Conservation (phyloP, 2,888 invertebrate genomes). For the Kryphioiulus occultus region DNA sequence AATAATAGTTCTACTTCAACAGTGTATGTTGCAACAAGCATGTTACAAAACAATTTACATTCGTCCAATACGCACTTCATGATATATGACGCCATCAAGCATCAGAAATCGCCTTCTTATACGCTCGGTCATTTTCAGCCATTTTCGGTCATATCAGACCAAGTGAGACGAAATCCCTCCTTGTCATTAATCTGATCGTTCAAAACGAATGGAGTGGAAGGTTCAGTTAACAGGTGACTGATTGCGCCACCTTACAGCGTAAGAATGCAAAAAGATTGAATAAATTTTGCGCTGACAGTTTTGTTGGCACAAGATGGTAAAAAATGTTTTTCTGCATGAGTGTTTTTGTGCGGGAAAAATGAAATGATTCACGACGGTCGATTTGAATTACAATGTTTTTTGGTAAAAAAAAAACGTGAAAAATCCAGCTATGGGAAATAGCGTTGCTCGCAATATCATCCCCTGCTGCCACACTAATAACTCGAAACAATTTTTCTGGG, state of each 20-base stretch:
- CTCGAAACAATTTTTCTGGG: conserved; percentile 41
- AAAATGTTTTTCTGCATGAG: neutral
- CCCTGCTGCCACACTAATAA: conserved; percentile 43
- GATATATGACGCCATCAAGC: no score
- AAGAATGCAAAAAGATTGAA: neutral
- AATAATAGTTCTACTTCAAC: no score
- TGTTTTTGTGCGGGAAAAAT: neutral
- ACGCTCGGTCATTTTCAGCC: neutral
- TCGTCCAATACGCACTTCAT: no score
- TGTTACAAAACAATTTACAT: no score
- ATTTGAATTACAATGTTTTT: conserved; percentile 37
- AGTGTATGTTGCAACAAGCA: no score
- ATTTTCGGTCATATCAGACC: neutral
- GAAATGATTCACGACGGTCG: conserved; percentile 33
- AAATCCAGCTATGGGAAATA: neutral
- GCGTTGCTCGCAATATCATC: neutral
- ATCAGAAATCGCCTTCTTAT: no score
- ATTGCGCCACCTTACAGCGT: neutral
- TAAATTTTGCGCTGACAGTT: neutral
- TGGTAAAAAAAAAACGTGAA: neutral
- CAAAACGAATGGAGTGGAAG: neutral
- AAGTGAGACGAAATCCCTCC: neutral
- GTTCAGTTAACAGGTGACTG: neutral
- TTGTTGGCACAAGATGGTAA: neutral
- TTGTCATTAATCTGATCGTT: neutral